Evolutionary conservation across 2,888 invertebrate species (phyloP), one percentile per base, ranked within the genome.

Genomic region (Nymphalis c-album): DNA sequence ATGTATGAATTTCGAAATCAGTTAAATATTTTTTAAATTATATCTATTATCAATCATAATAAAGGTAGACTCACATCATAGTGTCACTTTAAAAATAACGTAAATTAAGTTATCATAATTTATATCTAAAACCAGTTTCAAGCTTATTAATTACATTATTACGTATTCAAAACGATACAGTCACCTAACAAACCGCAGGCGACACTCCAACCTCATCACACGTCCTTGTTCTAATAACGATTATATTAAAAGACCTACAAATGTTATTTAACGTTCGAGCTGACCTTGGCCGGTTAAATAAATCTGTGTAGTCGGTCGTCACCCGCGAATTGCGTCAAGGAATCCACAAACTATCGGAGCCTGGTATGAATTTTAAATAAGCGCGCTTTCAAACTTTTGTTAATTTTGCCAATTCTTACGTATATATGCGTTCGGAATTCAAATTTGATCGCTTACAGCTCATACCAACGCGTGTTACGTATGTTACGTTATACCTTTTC

Each of bases 241-340:
- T 53, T 47, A 65, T 70, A 68, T 65, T 61, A 61, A 57, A 46
- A 68, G 63, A 60, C 55, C 46, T 69, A 63, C 63, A 61, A 68
- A 67, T 60, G 59, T 67, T 58, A 71, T 63, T 69, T 71, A 68
- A 67, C 68, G 69, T 71, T 64, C 71, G 53, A 18, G 70, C 62
- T 63, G 71, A 72, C 75, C 75, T 75, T 75, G 73, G 69, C 63
- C 61, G 31, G 51, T 68, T 50, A 22, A 65, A 59, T 68, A 60
- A 58, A 68, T 59, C 55, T 31, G 35, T 22, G 60, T 64, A 18
- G 50, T 26, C 40, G 13, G 40, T 53, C 68, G 69, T 71, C 70
- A 71, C 69, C 67, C 64, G 64, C 67, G 65, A 46, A 61, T 59
- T 55, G 51, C 65, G 60, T 60, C 53, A 57, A 71, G 61, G 70